Base-by-base conservation (phyloP, 2,113 vertebrate species). In the Glaucidium brasilianum region DNA sequence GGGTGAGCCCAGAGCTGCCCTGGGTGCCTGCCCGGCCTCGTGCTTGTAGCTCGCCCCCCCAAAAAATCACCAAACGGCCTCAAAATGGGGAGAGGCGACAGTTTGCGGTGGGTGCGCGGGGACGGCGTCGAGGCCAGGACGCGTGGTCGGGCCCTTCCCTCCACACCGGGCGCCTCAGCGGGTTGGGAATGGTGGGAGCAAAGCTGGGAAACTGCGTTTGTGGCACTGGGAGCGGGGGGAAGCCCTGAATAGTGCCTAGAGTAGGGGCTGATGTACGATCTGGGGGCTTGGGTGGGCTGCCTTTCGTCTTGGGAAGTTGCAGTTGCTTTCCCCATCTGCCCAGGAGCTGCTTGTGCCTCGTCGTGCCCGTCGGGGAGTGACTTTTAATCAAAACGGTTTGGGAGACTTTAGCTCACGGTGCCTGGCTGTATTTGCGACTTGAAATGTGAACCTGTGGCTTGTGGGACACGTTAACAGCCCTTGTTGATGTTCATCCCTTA, bases 161-260 rank as follows among this genome's bases (percentile, higher is more conserved):
- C 49, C 49, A 4, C 1, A 9, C n/a, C 9, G 7, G 3, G 13
- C 43, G 43, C 43, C 43, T 39, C 39, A 8, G 39, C 39, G 39
- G 39, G 39, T 11, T 39, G 39, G 39, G 39, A 39, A 11, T 39
- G 39, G 41, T 43, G 41, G 41, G 41, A 15, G 45, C 3, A 2
- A 26, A 26, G 41, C 7, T 25, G n/a, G 29, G 2, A 18, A 12
- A 17, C 11, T 3, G 84, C 35, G 30, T 7, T 15, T 9, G n/a
- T 14, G 41, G 22, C 6, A 2, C 9, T 47, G 45, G 15, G 7
- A 1, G 13, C 10, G 47, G 16, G 25, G 12, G 1, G 2, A 8
- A 11, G 49, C 58, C n/a, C 29, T 5, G 1, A 7, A 2, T 3
- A 32, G 43, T 0, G 1, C 25, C 18, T 26, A 2, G 13, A 4